Conservation (phyloP, 2,888 invertebrate species). For the Coenonympha glycerion region DNA sequence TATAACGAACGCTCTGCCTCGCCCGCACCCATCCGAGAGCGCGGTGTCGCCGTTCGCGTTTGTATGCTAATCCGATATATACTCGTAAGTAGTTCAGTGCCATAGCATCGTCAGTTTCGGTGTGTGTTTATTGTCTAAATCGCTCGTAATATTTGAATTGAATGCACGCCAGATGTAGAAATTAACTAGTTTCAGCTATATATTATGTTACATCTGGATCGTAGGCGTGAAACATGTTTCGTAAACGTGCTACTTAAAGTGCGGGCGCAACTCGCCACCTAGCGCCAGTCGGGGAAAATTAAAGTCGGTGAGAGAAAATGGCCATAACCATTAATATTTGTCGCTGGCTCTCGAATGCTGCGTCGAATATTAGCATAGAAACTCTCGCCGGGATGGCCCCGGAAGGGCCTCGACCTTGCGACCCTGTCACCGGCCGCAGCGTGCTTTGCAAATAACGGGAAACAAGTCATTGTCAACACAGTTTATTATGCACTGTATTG, state of each 20-base stretch:
- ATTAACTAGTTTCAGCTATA: conserved; percentile 66
- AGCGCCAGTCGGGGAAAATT: conserved; percentile 45
- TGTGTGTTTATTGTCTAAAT: conserved; percentile 72
- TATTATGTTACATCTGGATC: conserved; percentile 45
- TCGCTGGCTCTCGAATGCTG: conserved; percentile 62
- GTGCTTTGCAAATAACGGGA: conserved; percentile 61
- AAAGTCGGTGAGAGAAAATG: conserved; percentile 58
- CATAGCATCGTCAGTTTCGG: conserved; percentile 69
- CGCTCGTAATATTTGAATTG: conserved; percentile 73
- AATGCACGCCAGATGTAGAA: conserved; percentile 72
- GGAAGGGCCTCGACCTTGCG: conserved; percentile 67
- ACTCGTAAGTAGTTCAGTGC: conserved; percentile 63
- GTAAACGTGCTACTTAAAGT: conserved; percentile 61
- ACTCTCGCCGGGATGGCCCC: conserved; percentile 60
- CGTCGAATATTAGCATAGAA: conserved; percentile 70
- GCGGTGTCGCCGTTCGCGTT: conserved; percentile 64
- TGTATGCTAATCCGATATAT: conserved; percentile 67
- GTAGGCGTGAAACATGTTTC: conserved; percentile 63
- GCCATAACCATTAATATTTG: conserved; percentile 70
- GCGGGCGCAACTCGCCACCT: conserved; percentile 47
- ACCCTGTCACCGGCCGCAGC: conserved; percentile 67
- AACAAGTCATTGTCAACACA: conserved; percentile 41
- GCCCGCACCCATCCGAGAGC: conserved; percentile 68
- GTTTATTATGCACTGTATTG: not conserved
- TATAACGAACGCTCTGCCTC: conserved; percentile 66